Conservation (phyloP, 2,888 invertebrate species). For the Torymus aiolomorphi region DNA sequence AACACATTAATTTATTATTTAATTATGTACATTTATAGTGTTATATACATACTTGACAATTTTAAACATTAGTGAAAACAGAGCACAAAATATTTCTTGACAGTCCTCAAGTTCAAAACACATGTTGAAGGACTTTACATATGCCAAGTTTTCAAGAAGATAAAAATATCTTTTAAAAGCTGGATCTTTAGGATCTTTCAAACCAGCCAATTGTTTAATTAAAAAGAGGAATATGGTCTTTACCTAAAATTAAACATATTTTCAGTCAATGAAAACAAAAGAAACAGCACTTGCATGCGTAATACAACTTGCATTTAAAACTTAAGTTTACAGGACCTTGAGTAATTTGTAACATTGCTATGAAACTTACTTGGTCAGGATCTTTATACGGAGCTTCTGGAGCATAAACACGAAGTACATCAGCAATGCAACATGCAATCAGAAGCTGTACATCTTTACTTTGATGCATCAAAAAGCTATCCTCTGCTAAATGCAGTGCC, state of each 20-base stretch:
- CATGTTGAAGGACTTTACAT: constrained; percentile 99
- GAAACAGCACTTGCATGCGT: background rate
- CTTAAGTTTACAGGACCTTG: background rate
- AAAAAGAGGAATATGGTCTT: constrained; percentile 94
- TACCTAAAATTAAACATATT: constrained; percentile 68
- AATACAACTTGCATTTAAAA: constrained; percentile 9
- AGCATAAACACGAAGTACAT: constrained; percentile 96
- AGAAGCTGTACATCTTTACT: constrained; percentile 95
- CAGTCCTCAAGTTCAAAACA: constrained; percentile 98
- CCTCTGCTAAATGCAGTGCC: constrained; percentile 94
- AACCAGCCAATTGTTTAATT: constrained; percentile 93
- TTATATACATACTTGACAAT: constrained; percentile 90
- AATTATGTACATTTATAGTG: background rate
- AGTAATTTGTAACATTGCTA: background rate
- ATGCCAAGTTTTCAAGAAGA: constrained; percentile 95
- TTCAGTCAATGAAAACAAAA: constrained; percentile 13
- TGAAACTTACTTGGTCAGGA: constrained; percentile 85
- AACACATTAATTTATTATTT: background rate
- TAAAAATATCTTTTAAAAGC: constrained; percentile 99
- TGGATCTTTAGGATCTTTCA: constrained; percentile 97
- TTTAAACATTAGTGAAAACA: constrained; percentile 95
- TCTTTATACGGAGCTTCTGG: constrained; percentile 99
- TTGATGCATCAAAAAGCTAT: constrained; percentile 91
- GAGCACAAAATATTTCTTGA: constrained; percentile 95
- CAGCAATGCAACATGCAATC: constrained; percentile 98